These are phyloP conservation scores for Cerastis leucographa DNA, from an alignment of 2,888 invertebrate species.

Conservation along the genomic window DNA sequence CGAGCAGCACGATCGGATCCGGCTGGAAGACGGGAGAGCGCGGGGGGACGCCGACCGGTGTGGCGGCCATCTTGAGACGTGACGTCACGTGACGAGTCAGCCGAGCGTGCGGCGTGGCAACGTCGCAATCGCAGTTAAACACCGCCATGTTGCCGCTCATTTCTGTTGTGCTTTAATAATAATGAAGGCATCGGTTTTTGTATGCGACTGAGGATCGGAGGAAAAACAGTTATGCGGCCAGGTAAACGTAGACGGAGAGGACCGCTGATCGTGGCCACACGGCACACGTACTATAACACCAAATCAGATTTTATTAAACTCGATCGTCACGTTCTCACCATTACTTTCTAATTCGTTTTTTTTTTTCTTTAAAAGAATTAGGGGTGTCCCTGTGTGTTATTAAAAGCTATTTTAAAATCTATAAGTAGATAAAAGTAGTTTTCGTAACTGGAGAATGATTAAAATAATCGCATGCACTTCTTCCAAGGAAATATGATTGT, in stretches of 20 bases:
- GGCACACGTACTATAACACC: conserved; percentile 45
- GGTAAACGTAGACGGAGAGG: conserved; percentile 77
- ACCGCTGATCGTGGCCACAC: conserved; percentile 64
- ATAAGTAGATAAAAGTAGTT: neutral
- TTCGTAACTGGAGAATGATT: neutral
- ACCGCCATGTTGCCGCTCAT: conserved; percentile 83
- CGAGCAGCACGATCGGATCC: conserved; percentile 84
- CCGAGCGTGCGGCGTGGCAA: conserved; percentile 87
- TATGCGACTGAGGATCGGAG: conserved; percentile 83
- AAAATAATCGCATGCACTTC: neutral
- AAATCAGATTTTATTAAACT: conserved; percentile 40
- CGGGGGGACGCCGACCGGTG: conserved; percentile 84
- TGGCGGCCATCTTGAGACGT: conserved; percentile 91
- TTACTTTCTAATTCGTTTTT: conserved; percentile 41
- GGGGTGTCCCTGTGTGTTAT: too few relatives aligned
- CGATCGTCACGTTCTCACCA: conserved; percentile 39
- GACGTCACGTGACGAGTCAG: conserved; percentile 91
- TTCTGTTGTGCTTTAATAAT: conserved; percentile 86
- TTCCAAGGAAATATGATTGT: neutral
- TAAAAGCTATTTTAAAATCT: neutral
- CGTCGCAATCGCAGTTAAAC: conserved; percentile 79
- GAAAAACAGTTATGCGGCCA: conserved; percentile 88
- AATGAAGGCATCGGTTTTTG: conserved; percentile 86
- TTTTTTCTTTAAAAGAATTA: conserved; percentile 9
- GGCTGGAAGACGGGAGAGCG: conserved; percentile 85